Conservation (phyloP, 2,113 vertebrate genomes). For the Cacatua alba region DNA sequence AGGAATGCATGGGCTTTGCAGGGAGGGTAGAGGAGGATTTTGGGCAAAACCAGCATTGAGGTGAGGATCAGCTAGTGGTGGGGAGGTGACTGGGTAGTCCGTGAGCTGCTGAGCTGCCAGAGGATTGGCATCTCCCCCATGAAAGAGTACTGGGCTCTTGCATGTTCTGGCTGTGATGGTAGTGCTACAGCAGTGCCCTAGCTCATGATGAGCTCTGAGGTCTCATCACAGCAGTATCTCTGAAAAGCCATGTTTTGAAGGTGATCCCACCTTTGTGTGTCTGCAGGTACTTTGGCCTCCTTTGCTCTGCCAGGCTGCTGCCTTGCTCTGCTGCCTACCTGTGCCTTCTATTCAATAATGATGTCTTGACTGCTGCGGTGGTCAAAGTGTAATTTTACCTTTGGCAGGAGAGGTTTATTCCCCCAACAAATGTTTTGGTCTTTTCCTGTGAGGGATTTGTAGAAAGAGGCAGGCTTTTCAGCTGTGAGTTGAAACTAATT, state of each 20-base stretch:
- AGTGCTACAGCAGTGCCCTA: too few relatives aligned
- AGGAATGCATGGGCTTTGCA: not conserved
- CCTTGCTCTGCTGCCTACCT: not conserved
- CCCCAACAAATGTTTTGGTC: not conserved
- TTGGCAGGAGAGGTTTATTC: not conserved
- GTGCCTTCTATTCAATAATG: fast-evolving
- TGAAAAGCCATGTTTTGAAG: not conserved
- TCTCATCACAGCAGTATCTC: not conserved
- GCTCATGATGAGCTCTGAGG: not conserved
- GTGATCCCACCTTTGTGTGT: not conserved
- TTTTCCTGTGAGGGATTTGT: not conserved
- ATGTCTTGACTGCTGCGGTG: not conserved
- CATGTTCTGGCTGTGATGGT: not conserved
- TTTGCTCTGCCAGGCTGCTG: not conserved
- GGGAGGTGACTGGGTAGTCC: not conserved
- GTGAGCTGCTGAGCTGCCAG: fast-evolving
- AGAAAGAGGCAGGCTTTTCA: not conserved
- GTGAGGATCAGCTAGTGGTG: fast-evolving
- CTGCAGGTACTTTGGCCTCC: not conserved
- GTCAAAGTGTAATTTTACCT: not conserved
- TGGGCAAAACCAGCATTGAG: not conserved
- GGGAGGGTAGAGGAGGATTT: not conserved
- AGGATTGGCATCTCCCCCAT: not conserved
- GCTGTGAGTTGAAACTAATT: not conserved
- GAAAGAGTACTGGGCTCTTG: not conserved